Conservation (phyloP, 2,888 invertebrate genomes). For the Leptinotarsa haldemani region DNA sequence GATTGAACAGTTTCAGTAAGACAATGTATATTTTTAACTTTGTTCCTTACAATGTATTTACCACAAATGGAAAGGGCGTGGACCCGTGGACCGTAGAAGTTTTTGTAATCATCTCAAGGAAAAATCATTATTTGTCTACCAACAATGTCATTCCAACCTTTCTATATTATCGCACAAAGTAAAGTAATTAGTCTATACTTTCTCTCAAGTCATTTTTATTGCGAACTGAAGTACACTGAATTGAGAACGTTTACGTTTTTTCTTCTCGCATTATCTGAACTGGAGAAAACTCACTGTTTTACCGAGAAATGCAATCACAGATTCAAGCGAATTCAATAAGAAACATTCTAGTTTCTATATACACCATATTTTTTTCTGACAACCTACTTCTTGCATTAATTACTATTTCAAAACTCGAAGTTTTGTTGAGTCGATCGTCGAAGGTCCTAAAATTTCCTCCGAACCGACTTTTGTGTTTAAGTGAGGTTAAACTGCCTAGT, state of each 20-base stretch:
- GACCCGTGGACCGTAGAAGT: not conserved
- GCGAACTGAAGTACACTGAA: constrained; percentile 1
- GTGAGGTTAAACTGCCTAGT: constrained; percentile 11
- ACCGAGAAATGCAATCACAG: not conserved
- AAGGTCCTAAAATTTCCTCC: constrained; percentile 1
- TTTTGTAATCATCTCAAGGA: constrained; percentile 1
- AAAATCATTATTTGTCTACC: not conserved
- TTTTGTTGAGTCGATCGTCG: not conserved
- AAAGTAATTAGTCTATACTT: constrained; percentile 6
- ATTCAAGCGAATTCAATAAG: not conserved
- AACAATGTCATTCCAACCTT: not conserved
- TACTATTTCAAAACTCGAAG: not conserved
- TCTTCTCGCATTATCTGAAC: not conserved
- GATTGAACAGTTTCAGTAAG: not conserved
- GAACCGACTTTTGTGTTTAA: not conserved
- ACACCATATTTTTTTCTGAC: not conserved
- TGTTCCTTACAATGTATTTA: not conserved
- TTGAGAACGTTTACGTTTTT: not conserved
- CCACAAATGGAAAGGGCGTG: not conserved
- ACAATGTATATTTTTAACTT: not conserved
- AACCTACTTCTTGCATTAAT: not conserved
- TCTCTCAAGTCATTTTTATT: constrained; percentile 3
- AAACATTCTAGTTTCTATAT: not conserved
- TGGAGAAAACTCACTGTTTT: not conserved
- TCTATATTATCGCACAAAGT: not conserved